Evolutionary conservation across 2,888 invertebrate genomes (phyloP), one percentile per base, ranked within the genome.

Genomic region (Arrhopalites spinosus): DNA sequence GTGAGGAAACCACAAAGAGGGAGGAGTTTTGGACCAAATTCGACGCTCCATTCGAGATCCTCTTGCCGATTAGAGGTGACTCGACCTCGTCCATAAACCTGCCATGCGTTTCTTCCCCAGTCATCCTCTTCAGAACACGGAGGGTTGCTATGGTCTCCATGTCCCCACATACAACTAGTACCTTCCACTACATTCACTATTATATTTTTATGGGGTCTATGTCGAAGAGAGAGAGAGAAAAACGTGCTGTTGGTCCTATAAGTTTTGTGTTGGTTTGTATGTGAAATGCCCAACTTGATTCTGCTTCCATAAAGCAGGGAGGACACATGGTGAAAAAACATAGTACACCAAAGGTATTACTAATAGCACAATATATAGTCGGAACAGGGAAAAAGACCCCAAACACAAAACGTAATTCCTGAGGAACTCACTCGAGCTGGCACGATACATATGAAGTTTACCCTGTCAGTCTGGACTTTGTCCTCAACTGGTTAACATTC

Each of bases 41-140:
- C 70, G 75, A 69, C 61, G 67, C 75, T 75, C 79, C 75, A 81
- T 80, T 82, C 79, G 79, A 82, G 80, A 81, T 81, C 78, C 81
- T 78, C 78, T 77, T 78, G 78, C 78, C 80, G 81, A 81, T 80
- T 81, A 80, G 81, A 81, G 78, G 79, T 80, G 80, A 79, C 81
- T 79, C 80, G 81, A 80, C 79, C 81, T 81, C 78, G 78, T 75
- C 63, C 76, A 78, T 74, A 79, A 77, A 80, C 78, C 80, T 78
- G 79, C 81, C 73, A 59, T 61, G 53, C 64, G 70, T 74, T 64
- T 74, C 74, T 66, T 70, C 75, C 66, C 43, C 36, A 70, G 59
- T 74, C 75, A 3, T 61, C 73, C 30, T 59, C 30, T 25, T 23
- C 29, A 17, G 15, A 25, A 36, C 5, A 43, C 23, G 73, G 15